Percentiles rank a stretch among this genome's conserved stretches.
phyloP scores from a whole-genome alignment of 2,113 vertebrate genomes.

The Ctenodactylus gundi region DNA sequence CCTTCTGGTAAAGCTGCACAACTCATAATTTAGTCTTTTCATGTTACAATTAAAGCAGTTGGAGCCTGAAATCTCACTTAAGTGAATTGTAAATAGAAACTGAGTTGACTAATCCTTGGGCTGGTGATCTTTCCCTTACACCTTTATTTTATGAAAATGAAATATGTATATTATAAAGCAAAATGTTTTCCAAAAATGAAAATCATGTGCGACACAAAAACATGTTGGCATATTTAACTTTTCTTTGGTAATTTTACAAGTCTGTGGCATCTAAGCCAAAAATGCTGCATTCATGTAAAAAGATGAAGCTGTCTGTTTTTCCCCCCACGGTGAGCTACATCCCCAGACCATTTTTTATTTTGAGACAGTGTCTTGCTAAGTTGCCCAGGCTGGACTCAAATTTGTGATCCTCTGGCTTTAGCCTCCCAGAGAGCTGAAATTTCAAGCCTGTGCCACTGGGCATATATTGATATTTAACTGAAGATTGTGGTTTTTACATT shows the following conservation, averaged over 20 bases:
- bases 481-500: slow-evolving; percentile 26
- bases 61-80: background rate
- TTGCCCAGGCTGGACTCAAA: too few relatives aligned
- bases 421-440: too few relatives aligned
- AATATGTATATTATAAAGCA: background rate
- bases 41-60: background rate
- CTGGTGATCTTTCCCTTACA: background rate
- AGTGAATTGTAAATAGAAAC: background rate
- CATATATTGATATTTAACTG: background rate
- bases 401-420: too few relatives aligned
- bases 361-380: too few relatives aligned
- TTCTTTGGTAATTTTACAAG: background rate
- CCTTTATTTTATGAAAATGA: slow-evolving; percentile 8
- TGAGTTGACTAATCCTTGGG: background rate
- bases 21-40: background rate
- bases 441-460: too few relatives aligned
- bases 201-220: background rate
- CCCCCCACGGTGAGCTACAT: too few relatives aligned
- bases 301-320: too few relatives aligned
- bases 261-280: background rate
- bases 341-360: too few relatives aligned
- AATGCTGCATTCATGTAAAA: too few relatives aligned
- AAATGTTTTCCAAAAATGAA: background rate
- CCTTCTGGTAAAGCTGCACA: background rate
- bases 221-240: background rate